Evolutionary conservation across 2,888 invertebrate genomes (phyloP), one percentile per base, ranked within the genome.

Genomic region (Pardosa pseudoannulata): DNA sequence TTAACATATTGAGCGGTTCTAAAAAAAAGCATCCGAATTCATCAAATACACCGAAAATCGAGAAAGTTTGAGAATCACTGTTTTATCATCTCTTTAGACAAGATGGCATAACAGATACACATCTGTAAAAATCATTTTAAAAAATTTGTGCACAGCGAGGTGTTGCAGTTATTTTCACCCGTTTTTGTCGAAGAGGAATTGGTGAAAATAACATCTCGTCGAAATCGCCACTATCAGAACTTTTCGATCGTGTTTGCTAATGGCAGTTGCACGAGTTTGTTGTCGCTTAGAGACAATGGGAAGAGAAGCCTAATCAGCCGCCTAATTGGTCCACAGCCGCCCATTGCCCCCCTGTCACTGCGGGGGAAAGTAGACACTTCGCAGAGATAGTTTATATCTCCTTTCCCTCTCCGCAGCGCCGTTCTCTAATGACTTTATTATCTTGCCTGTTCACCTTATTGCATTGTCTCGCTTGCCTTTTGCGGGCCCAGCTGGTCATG

Each of bases 241-340:
- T 56, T 23, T 23, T 56, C 65, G 31, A 75, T 76, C 71, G 76
- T 82, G 82, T 76, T 64, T 41, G 65, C 73, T 83, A 83, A 83
- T 83, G 83, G 46, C 72, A 83, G 71, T 46, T 72, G 83, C 83
- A 83, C 83, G 83, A 83, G 72, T 71, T 75, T 62, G 62, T 75
- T 82, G 76, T 82, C 82, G 82, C 76, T 83, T 83, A 72, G 32
- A 78, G 83, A 83, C 83, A 83, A 83, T 78, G 67, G 83, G 13
- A 64, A 71, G 31, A 50, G 56, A 72, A 73, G 78, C 41, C 68
- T 83, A 83, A 83, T 83, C 83, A 83, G 78, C 78, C 56, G 19
- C 36, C 72, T 78, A 83, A 83, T 83, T 83, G 83, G 72, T 56
- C 76, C 71, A 19, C 75, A 82, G 82, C 50, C 81, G 62, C 81